phyloP scores from a whole-genome alignment of 2,113 vertebrate species.

The Anseranas semipalmata region DNA sequence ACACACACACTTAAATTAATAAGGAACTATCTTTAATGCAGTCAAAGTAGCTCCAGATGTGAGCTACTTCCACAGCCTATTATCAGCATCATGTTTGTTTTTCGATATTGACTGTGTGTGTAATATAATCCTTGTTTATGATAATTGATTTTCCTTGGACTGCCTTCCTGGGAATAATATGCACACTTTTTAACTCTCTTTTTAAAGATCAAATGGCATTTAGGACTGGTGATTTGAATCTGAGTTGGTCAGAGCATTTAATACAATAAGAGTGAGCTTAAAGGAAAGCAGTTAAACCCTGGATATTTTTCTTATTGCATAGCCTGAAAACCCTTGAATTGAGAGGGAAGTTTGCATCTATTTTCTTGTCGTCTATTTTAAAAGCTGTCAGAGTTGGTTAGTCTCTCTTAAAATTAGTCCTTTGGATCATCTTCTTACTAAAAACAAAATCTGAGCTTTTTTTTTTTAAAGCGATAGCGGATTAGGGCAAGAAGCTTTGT shows the following conservation, averaged over 20 bases:
- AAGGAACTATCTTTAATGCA: background rate
- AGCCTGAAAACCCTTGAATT: constrained; percentile 72
- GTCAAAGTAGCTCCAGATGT: constrained; percentile 11
- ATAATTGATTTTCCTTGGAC: constrained; percentile 76
- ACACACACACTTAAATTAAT: background rate
- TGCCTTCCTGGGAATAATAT: constrained; percentile 75
- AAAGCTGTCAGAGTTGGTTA: constrained; percentile 96
- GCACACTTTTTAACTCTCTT: constrained; percentile 73
- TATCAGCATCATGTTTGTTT: constrained; percentile 56
- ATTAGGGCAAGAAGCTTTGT: constrained; percentile 93
- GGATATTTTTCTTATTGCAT: constrained; percentile 76
- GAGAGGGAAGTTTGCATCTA: constrained; percentile 80
- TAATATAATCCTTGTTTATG: constrained; percentile 77
- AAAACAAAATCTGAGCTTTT: constrained; percentile 89
- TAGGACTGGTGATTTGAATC: constrained; percentile 71
- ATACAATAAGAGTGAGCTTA: constrained; percentile 76
- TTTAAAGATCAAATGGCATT: constrained; percentile 78
- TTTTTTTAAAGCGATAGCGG: constrained; percentile 87
- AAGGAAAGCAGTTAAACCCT: constrained; percentile 75
- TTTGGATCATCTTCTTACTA: constrained; percentile 91
- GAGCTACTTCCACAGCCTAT: background rate
- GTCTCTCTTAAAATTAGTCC: constrained; percentile 94
- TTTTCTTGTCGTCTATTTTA: constrained; percentile 81
- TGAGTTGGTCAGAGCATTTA: constrained; percentile 73
- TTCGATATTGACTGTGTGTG: constrained; percentile 55